Percentiles rank a stretch among this genome's conserved stretches.
Evolutionary conservation across 2,113 vertebrate genomes (phyloP).

Genomic region (Athene noctua): DNA sequence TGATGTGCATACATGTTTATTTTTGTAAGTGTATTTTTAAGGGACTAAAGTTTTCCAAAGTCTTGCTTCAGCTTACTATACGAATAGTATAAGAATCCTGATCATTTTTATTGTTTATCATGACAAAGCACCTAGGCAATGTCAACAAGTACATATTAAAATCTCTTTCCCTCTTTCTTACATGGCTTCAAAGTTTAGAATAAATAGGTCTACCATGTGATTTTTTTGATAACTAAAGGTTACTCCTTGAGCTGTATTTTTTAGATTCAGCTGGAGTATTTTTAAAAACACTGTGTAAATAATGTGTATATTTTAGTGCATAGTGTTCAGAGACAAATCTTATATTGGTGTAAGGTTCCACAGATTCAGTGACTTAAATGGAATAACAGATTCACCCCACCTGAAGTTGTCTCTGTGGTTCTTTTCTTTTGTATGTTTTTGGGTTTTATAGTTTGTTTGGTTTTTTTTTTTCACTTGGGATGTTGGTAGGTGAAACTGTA

Average conservation of each 20-base stretch:
- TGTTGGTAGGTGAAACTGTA: neutral
- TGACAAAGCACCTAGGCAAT: neutral
- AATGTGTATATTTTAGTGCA: neutral
- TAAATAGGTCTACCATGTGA: neutral
- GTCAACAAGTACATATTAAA: neutral
- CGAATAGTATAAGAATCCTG: neutral
- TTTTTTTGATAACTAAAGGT: neutral
- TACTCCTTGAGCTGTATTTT: neutral
- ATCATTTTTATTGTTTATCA: neutral
- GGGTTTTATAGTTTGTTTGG: accelerated
- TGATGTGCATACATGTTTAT: neutral
- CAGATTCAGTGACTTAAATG: neutral
- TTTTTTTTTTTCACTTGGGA: neutral
- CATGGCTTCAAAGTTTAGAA: neutral
- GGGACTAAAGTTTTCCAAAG: neutral
- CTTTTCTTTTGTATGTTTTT: neutral
- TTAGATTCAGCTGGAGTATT: neutral
- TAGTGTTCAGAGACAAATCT: neutral
- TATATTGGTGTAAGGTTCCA: neutral
- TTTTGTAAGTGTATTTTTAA: neutral
- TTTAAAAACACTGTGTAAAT: neutral
- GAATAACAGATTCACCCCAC: neutral
- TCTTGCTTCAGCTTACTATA: neutral
- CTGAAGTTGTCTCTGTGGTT: neutral
- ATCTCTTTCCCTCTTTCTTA: neutral